Percentiles rank a stretch among this genome's conserved stretches.
Conservation (phyloP, 1,140 invertebrate species). For the Euura saliciscinereae region DNA sequence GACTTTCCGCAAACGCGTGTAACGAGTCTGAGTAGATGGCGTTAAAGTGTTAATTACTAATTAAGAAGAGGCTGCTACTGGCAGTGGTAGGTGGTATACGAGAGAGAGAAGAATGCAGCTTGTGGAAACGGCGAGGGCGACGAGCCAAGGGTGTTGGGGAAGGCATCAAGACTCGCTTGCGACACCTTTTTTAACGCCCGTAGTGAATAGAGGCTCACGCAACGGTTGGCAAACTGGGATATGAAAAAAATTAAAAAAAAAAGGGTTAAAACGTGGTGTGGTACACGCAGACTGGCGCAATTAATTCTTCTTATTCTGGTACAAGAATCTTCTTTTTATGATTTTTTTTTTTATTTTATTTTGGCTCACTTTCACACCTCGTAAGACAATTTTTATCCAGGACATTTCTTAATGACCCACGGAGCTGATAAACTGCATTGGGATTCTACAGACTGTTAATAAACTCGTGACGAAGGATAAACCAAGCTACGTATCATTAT, state of each 20-base stretch:
- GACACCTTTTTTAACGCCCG: conserved; percentile 57
- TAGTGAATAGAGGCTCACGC: conserved; percentile 54
- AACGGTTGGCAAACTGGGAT: conserved; percentile 46
- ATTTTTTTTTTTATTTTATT: too few species aligned
- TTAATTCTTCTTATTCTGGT: conserved; percentile 39
- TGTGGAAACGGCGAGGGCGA: too few species aligned
- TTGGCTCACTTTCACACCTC: conserved; percentile 44
- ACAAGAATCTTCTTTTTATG: too few species aligned
- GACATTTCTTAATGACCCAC: too few species aligned
- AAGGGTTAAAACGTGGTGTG: background rate
- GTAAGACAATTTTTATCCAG: conserved; percentile 9
- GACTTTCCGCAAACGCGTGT: background rate
- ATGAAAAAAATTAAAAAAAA: too few species aligned
- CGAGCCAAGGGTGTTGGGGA: too few species aligned
- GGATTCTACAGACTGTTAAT: too few species aligned
- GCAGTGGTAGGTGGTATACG: background rate
- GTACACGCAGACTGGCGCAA: conserved; percentile 7
- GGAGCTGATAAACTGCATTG: too few species aligned
- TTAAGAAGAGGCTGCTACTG: conserved; percentile 46
- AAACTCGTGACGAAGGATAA: too few species aligned
- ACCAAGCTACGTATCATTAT: too few species aligned
- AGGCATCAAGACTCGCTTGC: conserved; percentile 39
- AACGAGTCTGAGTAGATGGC: conserved; percentile 44
- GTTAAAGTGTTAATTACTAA: conserved; percentile 62
- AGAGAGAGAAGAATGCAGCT: too few species aligned